A percentile compares a stretch with the other conserved stretches of the same genome.
Conservation (phyloP, 2,888 invertebrate species). For the Melipona bicolor region DNA sequence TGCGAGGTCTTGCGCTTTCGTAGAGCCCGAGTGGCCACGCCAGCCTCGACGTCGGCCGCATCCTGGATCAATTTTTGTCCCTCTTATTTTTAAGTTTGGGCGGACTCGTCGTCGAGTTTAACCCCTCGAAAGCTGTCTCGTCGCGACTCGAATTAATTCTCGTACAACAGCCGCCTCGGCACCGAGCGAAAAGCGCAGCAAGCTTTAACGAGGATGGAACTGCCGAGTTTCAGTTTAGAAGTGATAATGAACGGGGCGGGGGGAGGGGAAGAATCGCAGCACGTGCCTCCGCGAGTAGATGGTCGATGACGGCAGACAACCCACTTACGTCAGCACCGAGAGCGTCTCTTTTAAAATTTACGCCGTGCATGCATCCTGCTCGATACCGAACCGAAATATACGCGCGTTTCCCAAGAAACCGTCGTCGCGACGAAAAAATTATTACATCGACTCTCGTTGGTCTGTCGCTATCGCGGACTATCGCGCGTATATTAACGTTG, state of each 20-base stretch:
- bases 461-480: neutral
- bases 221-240: conserved; percentile 28
- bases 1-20: conserved; percentile 95
- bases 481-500: no score
- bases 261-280: conserved; percentile 23
- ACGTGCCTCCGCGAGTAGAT: conserved; percentile 57
- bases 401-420: conserved; percentile 31
- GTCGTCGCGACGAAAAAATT: neutral
- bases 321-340: conserved; percentile 67
- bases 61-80: conserved; percentile 84
- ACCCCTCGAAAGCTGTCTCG: neutral
- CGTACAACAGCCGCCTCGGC: neutral
- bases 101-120: neutral
- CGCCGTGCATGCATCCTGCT: conserved; percentile 24
- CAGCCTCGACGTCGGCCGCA: conserved; percentile 89
- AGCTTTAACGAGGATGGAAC: conserved; percentile 20
- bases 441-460: neutral
- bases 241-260: conserved; percentile 18
- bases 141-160: neutral
- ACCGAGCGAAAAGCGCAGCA: conserved; percentile 16
- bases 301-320: conserved; percentile 58
- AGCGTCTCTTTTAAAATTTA: conserved; percentile 37
- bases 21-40: conserved; percentile 87
- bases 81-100: neutral
- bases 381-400: conserved; percentile 45